These are phyloP conservation scores for Poecilobothrus nobilitatus DNA, from an alignment of 2,888 invertebrate species.

Conservation along the genomic window DNA sequence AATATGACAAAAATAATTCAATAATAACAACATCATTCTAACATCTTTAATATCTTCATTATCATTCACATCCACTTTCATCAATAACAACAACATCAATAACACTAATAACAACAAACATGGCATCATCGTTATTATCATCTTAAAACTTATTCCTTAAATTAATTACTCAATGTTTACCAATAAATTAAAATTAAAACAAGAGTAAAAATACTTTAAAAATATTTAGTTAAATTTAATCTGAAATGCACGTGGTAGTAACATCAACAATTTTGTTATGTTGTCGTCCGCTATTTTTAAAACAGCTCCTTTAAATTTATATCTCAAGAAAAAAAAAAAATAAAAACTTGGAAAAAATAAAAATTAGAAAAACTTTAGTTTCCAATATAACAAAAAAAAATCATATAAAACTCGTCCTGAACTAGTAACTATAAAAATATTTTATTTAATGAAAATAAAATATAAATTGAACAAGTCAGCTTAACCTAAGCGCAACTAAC, in stretches of 20 bases:
- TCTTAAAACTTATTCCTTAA: not conserved
- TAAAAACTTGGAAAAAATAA: not conserved
- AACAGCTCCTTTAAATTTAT: not conserved
- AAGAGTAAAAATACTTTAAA: not conserved
- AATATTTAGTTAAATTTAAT: not conserved
- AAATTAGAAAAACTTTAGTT: not conserved
- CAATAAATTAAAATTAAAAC: not conserved
- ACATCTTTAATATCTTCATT: no score
- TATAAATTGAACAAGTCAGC: not conserved
- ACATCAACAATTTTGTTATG: not conserved
- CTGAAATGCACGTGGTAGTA: not conserved
- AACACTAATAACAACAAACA: not conserved
- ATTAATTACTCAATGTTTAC: conserved; percentile 4
- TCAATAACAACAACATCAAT: not conserved
- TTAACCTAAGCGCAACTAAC: not conserved
- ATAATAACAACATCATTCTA: no score
- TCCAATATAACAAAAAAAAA: not conserved
- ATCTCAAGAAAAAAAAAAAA: not conserved
- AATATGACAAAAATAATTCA: no score
- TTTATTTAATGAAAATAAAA: not conserved
- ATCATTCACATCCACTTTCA: not conserved
- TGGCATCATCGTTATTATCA: not conserved
- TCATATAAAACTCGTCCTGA: not conserved
- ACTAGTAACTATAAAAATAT: not conserved
- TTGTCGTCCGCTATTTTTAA: not conserved